Base-by-base conservation (phyloP, 2,113 vertebrate genomes). In the Colius striatus region DNA sequence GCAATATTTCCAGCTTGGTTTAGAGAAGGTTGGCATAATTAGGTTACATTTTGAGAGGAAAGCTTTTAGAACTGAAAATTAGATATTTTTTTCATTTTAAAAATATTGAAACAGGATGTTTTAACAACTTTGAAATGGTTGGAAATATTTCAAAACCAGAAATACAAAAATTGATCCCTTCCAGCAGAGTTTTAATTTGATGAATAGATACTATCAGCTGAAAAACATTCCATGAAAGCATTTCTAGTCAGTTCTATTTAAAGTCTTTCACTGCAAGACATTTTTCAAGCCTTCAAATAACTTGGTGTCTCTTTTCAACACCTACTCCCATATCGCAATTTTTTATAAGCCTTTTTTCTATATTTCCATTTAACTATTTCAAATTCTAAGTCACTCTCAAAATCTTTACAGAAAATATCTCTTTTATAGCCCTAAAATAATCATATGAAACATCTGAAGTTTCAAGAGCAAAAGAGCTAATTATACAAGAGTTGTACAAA, bases 121-220 rank as follows among this genome's bases (percentile, higher is more conserved):
- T 91, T 82, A 91, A 89, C 53, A 95, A 76, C 71, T 90, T 73
- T 36, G 51, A 82, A 92, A 63, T 26, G 68, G 14, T 66, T 90
- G 62, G 70, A 87, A 95, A 92, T 21, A 87, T 89, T 92, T 91
- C 60, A 84, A 92, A 91, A 91, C 6, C 26, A 90, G 76, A 89
- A 90, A 87, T 81, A 94, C 8, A 34, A 93, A 93, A 94, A 89
- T n/a, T 80, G 92, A 95, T 91, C 71, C 90, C 60, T 93, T 96
- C 53, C 61, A 95, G 80, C 70, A 68, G 65, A 93, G 86, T 68
- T 89, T 89, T 73, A 89, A 72, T 87, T 72, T 91, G 73, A 95
- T 90, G 43, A 95, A 91, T 77, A 94, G 94, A 94, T 87, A 91
- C 70, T 80, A 94, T 85, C 84, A 94, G 57, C 38, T 68, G 73